phyloP scores from a whole-genome alignment of 2,888 invertebrate genomes.

The Periphyllus acericola region DNA sequence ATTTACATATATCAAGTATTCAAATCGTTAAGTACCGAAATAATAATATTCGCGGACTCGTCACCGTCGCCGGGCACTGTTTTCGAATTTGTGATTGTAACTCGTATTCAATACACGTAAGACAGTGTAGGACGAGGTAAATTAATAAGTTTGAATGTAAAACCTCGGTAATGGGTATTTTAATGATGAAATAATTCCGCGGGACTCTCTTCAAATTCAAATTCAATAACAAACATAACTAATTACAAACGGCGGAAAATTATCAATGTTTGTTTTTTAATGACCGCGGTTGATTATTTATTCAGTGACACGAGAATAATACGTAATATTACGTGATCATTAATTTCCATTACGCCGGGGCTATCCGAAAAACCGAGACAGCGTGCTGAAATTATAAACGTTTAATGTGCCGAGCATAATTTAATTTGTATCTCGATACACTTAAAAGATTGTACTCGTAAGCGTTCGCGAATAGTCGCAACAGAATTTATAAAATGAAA shows the following conservation, averaged over 20 bases:
- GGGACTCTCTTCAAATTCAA: background rate
- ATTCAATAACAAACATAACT: background rate
- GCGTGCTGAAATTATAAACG: too few relatives aligned
- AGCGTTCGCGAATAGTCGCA: too few relatives aligned
- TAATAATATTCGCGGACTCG: background rate
- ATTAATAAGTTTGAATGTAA: background rate
- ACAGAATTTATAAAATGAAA: too few relatives aligned
- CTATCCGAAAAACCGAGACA: too few relatives aligned
- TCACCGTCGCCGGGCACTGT: background rate
- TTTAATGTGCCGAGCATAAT: too few relatives aligned
- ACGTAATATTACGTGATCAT: too few relatives aligned
- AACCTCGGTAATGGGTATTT: background rate
- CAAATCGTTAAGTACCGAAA: background rate
- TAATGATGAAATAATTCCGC: background rate
- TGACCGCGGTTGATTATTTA: too few relatives aligned
- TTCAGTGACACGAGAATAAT: background rate
- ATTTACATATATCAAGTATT: background rate
- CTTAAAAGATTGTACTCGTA: too few relatives aligned
- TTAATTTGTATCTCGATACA: too few relatives aligned
- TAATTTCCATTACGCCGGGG: too few relatives aligned
- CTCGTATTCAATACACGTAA: background rate
- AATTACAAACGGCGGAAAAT: too few relatives aligned
- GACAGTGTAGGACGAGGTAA: background rate
- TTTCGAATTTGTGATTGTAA: background rate
- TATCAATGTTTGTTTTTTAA: too few relatives aligned